Base-by-base conservation (phyloP, 2,113 vertebrate species). In the Pachyramphus minor region DNA sequence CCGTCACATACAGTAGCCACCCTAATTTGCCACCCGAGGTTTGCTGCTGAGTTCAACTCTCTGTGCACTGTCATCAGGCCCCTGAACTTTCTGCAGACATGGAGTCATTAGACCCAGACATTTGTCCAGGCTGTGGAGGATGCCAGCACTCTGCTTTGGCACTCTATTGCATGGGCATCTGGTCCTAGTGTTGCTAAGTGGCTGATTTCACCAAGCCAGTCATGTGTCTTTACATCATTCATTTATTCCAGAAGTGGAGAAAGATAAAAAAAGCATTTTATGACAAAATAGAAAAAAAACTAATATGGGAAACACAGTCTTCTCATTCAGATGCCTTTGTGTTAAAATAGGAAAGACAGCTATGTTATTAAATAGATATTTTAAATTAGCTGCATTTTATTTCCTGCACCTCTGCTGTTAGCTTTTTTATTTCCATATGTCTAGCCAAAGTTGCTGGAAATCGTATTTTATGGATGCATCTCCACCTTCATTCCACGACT, bases 101-200 rank as follows among this genome's bases (percentile, higher is more conserved):
- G 44, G 80, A 87, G 41, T 80, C 87, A 50, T 95, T 95, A 95
- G 64, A 76, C 39, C 71, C 66, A 82, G 92, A 92, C 88, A 77
- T 94, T 93, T 95, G 86, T 97, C 95, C 91, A 97, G 96, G 88
- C 90, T 30, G 25, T 74, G 83, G 83, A 91, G 89, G 84, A 81
- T 0, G 93, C 97, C 97, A 98, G 91, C 4, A 0, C 95, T 97
- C 93, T 97, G 77, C 86, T 94, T 96, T 98, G 98, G 97, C 97
- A 97, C 90, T 73, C 88, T 94, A 93, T 94, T 97, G 60, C 68
- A 66, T 91, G 95, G 97, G 95, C 97, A 98, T 97, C 98, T 98
- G 98, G 97, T 95, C 97, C 96, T 97, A 95, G 78, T 82, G 91
- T 75, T 91, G 96, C 90, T 98, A 97, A 97, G 96, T 92, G 97